A percentile compares a stretch with the other conserved stretches of the same genome.
These are phyloP conservation scores for Vulpes vulpes DNA, from an alignment of 2,113 vertebrate species.

Conservation along the genomic window DNA sequence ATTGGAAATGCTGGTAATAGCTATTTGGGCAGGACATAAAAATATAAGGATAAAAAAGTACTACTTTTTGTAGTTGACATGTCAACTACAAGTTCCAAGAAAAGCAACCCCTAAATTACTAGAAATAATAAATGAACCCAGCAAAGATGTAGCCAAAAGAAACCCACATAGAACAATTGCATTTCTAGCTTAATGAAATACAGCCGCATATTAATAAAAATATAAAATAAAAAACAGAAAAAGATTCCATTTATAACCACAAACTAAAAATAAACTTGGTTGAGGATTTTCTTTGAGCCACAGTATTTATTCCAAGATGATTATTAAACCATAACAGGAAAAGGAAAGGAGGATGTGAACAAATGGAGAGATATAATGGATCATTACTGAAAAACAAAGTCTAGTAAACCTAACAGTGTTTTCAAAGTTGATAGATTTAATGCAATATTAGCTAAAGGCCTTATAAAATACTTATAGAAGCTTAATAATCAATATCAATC, in stretches of 20 bases:
- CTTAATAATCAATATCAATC: background rate
- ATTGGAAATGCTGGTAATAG: slow-evolving; percentile 48
- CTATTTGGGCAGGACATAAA: slow-evolving; percentile 56
- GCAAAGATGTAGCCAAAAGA: slow-evolving; percentile 68
- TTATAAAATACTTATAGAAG: background rate
- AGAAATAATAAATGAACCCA: slow-evolving; percentile 74
- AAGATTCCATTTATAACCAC: slow-evolving; percentile 58
- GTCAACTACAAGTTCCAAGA: slow-evolving; percentile 61
- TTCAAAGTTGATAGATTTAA: background rate
- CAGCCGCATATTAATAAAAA: slow-evolving; percentile 69
- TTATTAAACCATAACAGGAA: slow-evolving; percentile 51
- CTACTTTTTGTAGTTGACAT: slow-evolving; percentile 37
- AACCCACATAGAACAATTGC: slow-evolving; percentile 60
- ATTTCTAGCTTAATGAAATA: slow-evolving; percentile 66
- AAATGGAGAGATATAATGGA: background rate
- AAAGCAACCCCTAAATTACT: slow-evolving; percentile 67
- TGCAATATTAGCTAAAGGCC: background rate
- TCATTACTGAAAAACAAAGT: background rate
- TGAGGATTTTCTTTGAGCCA: slow-evolving; percentile 63
- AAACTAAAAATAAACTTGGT: slow-evolving; percentile 72
- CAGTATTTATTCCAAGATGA: slow-evolving; percentile 64
- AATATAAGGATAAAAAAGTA: slow-evolving; percentile 60
- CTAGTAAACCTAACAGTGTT: background rate
- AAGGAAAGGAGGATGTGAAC: slow-evolving; percentile 1
- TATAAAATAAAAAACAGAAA: slow-evolving; percentile 38